phyloP scores from a whole-genome alignment of 2,113 vertebrate genomes.

The Mobula hypostoma region DNA sequence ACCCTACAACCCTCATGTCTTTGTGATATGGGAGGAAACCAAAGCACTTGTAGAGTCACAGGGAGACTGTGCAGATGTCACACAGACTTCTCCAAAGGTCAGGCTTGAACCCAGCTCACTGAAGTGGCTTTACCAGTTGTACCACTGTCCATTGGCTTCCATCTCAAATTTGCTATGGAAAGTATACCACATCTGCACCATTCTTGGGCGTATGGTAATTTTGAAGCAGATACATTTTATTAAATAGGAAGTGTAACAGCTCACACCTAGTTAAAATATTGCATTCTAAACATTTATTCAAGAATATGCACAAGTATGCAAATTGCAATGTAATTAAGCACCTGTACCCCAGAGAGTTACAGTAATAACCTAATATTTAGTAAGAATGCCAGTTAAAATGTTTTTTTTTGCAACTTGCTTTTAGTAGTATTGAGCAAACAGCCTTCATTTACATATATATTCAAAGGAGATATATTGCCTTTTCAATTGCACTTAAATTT shows the following conservation, averaged over 20 bases:
- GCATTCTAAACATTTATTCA: neutral
- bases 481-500: conserved; percentile 28
- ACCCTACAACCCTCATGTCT: no score
- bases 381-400: neutral
- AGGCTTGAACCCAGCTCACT: no score
- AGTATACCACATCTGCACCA: no score
- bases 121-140: no score
- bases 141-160: no score
- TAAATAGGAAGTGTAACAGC: conserved; percentile 22
- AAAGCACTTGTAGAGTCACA: no score
- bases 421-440: neutral
- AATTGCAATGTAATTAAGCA: conserved; percentile 19
- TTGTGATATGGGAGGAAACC: no score
- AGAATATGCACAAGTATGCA: neutral
- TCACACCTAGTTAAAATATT: conserved; percentile 23
- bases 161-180: no score
- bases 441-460: conserved; percentile 29
- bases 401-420: neutral
- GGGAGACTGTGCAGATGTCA: no score
- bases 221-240: neutral
- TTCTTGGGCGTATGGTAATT: neutral
- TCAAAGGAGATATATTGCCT: neutral
- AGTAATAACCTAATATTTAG: neutral
- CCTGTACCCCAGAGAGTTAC: conserved; percentile 13
- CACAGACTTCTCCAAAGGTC: no score